A percentile compares a stretch with the other conserved stretches of the same genome.
Evolutionary conservation across 2,113 vertebrate genomes (phyloP).

Genomic region (Rhagologus leucostigma): DNA sequence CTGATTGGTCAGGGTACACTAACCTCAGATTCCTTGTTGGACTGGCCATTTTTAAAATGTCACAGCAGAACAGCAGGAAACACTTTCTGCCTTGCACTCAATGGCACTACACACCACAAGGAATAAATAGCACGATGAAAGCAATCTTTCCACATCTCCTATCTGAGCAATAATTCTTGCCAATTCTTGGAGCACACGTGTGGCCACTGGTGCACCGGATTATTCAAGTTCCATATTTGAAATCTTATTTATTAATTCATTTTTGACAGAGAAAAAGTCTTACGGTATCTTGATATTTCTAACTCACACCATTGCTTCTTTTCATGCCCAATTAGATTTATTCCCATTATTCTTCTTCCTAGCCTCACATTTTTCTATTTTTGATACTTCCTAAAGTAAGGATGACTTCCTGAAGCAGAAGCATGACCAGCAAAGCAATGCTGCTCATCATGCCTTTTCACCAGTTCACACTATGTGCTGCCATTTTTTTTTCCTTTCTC

Average conservation of each 20-base stretch:
- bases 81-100: background rate
- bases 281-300: background rate
- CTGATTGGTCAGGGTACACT: background rate
- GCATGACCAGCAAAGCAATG: background rate
- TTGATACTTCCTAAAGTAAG: background rate
- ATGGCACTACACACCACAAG: background rate
- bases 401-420: background rate
- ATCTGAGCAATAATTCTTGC: background rate
- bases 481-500: background rate
- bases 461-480: background rate
- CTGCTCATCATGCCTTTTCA: background rate
- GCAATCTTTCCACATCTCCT: background rate
- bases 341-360: background rate
- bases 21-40: background rate
- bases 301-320: background rate
- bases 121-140: background rate
- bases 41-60: background rate
- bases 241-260: background rate
- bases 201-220: background rate
- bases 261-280: background rate
- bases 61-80: background rate
- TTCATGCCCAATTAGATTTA: background rate
- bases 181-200: background rate
- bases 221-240: background rate
- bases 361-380: background rate